phyloP scores from a whole-genome alignment of 2,888 invertebrate genomes.

The Protonemura montana region DNA sequence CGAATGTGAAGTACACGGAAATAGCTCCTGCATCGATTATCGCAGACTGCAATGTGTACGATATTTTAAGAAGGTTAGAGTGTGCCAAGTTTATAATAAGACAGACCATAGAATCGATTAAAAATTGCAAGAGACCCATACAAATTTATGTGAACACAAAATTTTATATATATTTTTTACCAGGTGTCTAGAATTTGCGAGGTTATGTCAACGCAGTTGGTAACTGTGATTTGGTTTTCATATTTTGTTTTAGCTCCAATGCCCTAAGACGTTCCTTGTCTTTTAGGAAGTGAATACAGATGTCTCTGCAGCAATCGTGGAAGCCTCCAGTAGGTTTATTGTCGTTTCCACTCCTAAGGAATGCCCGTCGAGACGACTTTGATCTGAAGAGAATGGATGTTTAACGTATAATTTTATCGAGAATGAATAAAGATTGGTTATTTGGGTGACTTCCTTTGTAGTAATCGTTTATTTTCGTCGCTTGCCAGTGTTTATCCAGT shows the following conservation, averaged over 20 bases:
- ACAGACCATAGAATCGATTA: not conserved
- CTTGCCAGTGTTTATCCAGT: not conserved
- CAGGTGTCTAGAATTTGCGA: too few species aligned
- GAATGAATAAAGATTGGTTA: not conserved
- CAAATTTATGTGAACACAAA: not conserved
- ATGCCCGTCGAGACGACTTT: not conserved
- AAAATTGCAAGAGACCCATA: not conserved
- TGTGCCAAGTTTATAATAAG: not conserved
- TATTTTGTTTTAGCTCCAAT: not conserved
- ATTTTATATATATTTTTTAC: too few species aligned
- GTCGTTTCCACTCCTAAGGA: not conserved
- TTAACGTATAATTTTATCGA: slow-evolving; percentile 1
- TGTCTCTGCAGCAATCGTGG: not conserved
- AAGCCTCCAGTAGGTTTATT: not conserved
- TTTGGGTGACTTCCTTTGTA: not conserved
- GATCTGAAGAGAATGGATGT: not conserved
- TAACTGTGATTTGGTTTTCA: not conserved
- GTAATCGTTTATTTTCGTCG: not conserved
- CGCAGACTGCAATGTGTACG: not conserved
- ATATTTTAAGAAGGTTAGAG: not conserved
- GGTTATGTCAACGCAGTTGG: too few species aligned
- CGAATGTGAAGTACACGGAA: not conserved
- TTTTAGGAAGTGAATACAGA: not conserved
- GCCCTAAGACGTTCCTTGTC: too few species aligned
- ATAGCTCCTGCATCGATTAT: not conserved